Percentiles rank a stretch among this genome's conserved stretches.
phyloP scores from a whole-genome alignment of 2,797 vertebrate genomes.

The Onychomys leucogaster region DNA sequence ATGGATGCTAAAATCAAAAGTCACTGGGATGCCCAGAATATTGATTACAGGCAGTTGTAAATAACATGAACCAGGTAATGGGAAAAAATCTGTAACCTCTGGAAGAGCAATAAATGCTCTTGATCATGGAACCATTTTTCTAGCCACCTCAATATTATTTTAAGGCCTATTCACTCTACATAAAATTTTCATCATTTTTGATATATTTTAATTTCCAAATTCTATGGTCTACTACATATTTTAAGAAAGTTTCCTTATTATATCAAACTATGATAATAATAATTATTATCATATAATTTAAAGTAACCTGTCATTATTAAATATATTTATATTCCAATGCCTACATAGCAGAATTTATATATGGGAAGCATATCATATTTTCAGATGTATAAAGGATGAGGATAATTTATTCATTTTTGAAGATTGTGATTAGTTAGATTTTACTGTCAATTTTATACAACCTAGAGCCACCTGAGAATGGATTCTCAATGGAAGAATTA shows the following conservation, averaged over 20 bases:
- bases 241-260: neutral
- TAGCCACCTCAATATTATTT: neutral
- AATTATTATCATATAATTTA: neutral
- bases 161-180: neutral
- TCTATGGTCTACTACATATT: neutral
- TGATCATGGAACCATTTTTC: neutral
- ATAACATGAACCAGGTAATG: no score
- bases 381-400: neutral
- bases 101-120: no score
- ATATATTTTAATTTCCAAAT: neutral
- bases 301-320: neutral
- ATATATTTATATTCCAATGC: neutral
- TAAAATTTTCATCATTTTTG: neutral
- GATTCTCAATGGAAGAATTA: neutral
- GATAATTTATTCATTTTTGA: neutral
- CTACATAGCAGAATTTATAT: neutral
- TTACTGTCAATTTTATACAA: neutral
- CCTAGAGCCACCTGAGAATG: neutral
- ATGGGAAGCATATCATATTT: neutral
- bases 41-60: no score
- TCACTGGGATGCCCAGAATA: neutral
- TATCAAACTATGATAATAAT: neutral
- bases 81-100: neutral
- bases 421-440: neutral
- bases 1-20: neutral